Percentiles rank a stretch among this genome's conserved stretches.
These are phyloP conservation scores for Artibeus lituratus DNA, from an alignment of 2,797 vertebrate species.

Conservation along the genomic window DNA sequence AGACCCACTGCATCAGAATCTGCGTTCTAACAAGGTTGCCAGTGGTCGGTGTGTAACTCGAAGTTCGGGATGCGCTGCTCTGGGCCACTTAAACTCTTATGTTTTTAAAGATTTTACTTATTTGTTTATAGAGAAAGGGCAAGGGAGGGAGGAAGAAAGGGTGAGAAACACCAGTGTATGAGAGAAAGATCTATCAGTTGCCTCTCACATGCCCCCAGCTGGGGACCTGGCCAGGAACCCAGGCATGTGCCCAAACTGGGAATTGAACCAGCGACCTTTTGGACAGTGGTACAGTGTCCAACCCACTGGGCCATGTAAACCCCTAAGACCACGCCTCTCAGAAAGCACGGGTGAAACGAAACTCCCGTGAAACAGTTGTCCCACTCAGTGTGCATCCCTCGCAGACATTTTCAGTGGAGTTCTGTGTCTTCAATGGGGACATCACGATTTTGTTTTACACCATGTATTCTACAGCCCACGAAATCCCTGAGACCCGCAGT, in stretches of 20 bases:
- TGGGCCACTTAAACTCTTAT: background rate
- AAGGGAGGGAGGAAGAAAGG: background rate
- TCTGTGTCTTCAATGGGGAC: background rate
- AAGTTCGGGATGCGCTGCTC: background rate
- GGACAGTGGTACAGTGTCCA: background rate
- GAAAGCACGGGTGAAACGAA: background rate
- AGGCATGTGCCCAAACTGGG: background rate
- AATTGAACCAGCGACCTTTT: background rate
- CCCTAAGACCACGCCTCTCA: background rate
- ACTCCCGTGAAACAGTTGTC: background rate
- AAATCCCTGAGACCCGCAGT: background rate
- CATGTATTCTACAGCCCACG: background rate
- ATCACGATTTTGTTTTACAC: background rate
- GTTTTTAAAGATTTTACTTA: background rate
- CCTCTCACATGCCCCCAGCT: background rate
- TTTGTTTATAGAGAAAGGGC: background rate
- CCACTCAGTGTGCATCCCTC: background rate
- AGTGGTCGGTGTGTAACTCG: rapidly evolving
- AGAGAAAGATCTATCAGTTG: background rate
- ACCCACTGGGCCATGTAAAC: background rate
- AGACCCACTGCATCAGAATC: rapidly evolving
- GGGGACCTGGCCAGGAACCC: background rate
- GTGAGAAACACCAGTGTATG: background rate
- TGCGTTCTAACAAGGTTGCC: background rate
- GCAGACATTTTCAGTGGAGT: background rate